Conservation (phyloP, 2,113 vertebrate species). For the Ctenomys sociabilis region DNA sequence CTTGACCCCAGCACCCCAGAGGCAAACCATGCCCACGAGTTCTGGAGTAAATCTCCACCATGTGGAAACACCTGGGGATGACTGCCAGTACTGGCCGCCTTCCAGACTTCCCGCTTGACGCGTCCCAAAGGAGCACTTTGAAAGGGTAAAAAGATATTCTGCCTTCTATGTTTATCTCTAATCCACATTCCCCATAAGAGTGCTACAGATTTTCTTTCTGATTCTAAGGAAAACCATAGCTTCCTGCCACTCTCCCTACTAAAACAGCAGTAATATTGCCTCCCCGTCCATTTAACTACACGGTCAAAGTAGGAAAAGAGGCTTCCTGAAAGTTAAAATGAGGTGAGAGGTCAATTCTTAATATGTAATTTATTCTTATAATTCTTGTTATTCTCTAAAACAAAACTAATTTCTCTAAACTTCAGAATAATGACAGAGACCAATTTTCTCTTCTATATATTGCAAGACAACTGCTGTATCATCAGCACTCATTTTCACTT, state of each 20-base stretch:
- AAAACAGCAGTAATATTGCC: not conserved
- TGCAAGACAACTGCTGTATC: not conserved
- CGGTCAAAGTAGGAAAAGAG: not conserved
- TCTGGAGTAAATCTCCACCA: not conserved
- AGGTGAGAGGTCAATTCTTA: not conserved
- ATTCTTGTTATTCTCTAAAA: not conserved
- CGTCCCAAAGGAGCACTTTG: not conserved
- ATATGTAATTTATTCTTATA: not conserved
- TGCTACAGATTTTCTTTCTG: slow-evolving; percentile 46
- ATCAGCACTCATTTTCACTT: slow-evolving; percentile 13
- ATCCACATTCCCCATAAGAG: not conserved
- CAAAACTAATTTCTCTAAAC: not conserved
- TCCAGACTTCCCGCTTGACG: not conserved
- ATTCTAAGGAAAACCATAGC: slow-evolving; percentile 33
- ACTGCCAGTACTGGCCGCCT: not conserved
- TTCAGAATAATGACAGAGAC: not conserved
- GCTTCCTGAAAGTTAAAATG: not conserved
- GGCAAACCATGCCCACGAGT: rapidly evolving
- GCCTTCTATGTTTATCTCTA: not conserved
- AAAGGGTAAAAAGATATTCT: not conserved
- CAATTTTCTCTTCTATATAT: not conserved
- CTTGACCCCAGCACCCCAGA: not conserved
- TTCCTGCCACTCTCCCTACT: slow-evolving; percentile 42
- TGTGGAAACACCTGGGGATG: not conserved
- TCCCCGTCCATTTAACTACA: not conserved